Percentiles rank a stretch among this genome's conserved stretches.
These are phyloP conservation scores for Drosophila truncata DNA, from an alignment of 1,140 invertebrate genomes.

Conservation along the genomic window DNA sequence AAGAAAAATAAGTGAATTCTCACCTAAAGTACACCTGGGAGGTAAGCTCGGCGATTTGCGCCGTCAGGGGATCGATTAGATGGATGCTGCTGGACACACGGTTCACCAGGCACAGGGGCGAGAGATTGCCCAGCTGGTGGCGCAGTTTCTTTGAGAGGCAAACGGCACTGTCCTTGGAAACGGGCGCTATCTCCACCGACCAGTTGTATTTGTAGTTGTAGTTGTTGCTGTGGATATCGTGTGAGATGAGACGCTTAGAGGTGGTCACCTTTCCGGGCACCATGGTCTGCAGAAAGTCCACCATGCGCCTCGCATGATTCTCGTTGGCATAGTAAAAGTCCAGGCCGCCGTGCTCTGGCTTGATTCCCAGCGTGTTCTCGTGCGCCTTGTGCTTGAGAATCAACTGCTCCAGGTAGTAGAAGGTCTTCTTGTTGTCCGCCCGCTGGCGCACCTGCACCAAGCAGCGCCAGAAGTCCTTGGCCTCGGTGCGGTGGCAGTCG, in stretches of 20 bases:
- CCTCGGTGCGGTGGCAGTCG: constrained; percentile 98
- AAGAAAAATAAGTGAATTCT: neutral
- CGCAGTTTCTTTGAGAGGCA: constrained; percentile 96
- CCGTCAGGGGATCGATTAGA: constrained; percentile 96
- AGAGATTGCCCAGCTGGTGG: constrained; percentile 96
- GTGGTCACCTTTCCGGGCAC: constrained; percentile 94
- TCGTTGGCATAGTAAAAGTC: constrained; percentile 98
- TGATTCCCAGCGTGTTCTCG: constrained; percentile 96
- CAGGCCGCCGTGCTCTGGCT: constrained; percentile 96
- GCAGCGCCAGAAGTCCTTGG: constrained; percentile 99
- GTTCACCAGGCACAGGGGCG: constrained; percentile 94
- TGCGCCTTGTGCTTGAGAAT: constrained; percentile 98
- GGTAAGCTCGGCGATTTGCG: constrained; percentile 96
- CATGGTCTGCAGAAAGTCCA: constrained; percentile 96
- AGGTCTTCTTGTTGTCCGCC: constrained; percentile 98
- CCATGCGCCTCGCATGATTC: constrained; percentile 96
- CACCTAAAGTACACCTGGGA: constrained; percentile 92
- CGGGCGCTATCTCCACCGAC: constrained; percentile 97
- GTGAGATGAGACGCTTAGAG: constrained; percentile 98
- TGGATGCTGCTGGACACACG: constrained; percentile 96
- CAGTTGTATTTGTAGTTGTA: constrained; percentile 98
- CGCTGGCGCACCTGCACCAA: constrained; percentile 94
- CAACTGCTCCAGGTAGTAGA: constrained; percentile 99
- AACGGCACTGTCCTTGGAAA: constrained; percentile 98
- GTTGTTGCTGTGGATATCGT: constrained; percentile 98